Evolutionary conservation across 2,888 invertebrate species (phyloP), one percentile per base, ranked within the genome.

Genomic region (Catocala fraxini): DNA sequence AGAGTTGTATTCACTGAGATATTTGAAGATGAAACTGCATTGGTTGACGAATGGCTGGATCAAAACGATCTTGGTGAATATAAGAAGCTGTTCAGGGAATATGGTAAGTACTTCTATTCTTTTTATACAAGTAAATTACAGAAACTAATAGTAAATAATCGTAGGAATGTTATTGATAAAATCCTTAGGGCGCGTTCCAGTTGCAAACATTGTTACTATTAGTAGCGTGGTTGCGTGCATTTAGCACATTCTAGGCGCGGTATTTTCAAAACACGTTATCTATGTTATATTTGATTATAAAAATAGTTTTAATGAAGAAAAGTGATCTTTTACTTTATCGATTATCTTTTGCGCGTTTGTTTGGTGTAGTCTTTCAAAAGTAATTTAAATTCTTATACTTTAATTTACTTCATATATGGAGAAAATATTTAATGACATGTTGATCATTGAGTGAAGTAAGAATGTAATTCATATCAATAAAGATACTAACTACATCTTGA

Each of bases 41-140:
- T 96, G 88, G 96, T 97, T 60, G 96, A 97, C 79, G 94, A 95
- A 83, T 97, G 97, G 97, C 91, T 97, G 70, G 95, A 96, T 62
- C 96, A 97, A 83, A 97, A 97, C 84, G 96, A 96, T 71, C 94
- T 97, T 67, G 95, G 95, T 41, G 95, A 96, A 70, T 97, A 96
- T 84, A 96, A 96, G 81, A 94, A 96, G 71, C 88, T 97, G 39
- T 97, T 97, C 87, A 95, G 92, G 77, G 95, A 96, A 80, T 95
- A 96, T 91, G 97, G 97, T 97, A 89, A 95, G 96, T 94, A 11
- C 41, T 12, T 33, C 4, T 15, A 13, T 11, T 58, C 48, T 11
- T 68, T 58, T 61, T 35, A 57, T n/a, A 51, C 53, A 60, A 63
- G 4, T 43, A 11, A 6, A 15, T n/a, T 39, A 9, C 47, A 2